A percentile compares a stretch with the other conserved stretches of the same genome.
Evolutionary conservation across 2,888 invertebrate species (phyloP).

Genomic region (Nesidiocoris tenuis): DNA sequence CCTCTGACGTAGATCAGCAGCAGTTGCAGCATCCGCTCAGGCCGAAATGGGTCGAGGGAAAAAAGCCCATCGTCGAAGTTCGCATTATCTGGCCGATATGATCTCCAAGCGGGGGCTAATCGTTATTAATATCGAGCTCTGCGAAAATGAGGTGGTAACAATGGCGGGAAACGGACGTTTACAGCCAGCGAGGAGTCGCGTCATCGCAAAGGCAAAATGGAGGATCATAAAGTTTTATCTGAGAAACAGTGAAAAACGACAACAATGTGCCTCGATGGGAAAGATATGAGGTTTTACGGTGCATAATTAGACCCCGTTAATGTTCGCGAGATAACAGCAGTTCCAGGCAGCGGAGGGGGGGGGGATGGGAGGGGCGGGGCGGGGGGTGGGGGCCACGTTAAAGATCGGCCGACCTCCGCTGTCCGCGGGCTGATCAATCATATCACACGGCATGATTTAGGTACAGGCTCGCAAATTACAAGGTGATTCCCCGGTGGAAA

Average conservation of each 20-base stretch:
- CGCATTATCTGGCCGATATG: background rate
- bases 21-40: too few relatives aligned
- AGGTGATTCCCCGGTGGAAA: too few relatives aligned
- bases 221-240: slow-evolving; percentile 38
- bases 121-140: slow-evolving; percentile 21
- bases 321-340: slow-evolving; percentile 25
- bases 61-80: too few relatives aligned
- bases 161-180: slow-evolving; percentile 37
- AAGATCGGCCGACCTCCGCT: slow-evolving; percentile 9
- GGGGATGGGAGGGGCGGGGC: too few relatives aligned
- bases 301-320: slow-evolving; percentile 47
- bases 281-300: slow-evolving; percentile 48
- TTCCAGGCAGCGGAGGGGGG: background rate
- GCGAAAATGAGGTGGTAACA: slow-evolving; percentile 26
- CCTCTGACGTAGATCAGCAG: too few relatives aligned
- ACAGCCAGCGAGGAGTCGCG: slow-evolving; percentile 6
- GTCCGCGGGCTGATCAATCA: slow-evolving; percentile 29
- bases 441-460: slow-evolving; percentile 26
- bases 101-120: background rate
- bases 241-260: slow-evolving; percentile 16
- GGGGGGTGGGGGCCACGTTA: too few relatives aligned
- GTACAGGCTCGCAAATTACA: background rate
- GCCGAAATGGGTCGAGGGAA: too few relatives aligned
- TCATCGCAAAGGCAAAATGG: slow-evolving; percentile 6
- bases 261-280: slow-evolving; percentile 49